Percentiles rank a stretch among this genome's conserved stretches.
Evolutionary conservation across 1,140 invertebrate genomes (phyloP).

Genomic region (Asobara japonica): DNA sequence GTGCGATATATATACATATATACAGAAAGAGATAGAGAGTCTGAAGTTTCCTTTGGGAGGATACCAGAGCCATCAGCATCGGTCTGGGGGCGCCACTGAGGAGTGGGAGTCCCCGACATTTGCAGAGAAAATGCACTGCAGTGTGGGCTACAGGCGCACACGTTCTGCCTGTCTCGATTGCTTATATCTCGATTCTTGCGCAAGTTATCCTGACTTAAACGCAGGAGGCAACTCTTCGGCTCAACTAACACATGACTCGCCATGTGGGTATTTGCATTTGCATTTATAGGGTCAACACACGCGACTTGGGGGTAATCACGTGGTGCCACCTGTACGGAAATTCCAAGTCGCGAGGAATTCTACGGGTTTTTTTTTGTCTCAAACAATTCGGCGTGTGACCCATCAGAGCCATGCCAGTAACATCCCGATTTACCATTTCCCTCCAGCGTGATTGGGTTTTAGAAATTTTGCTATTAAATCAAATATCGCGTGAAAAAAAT

Average conservation of each 20-base stretch:
- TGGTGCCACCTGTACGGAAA: constrained; percentile 44
- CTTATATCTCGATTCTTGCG: constrained; percentile 39
- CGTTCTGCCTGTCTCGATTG: neutral
- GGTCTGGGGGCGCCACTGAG: neutral
- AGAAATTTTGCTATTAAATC: too few relatives aligned
- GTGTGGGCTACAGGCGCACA: neutral
- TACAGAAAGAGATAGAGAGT: neutral
- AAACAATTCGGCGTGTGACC: too few relatives aligned
- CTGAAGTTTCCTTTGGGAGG: neutral
- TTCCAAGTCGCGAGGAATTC: too few relatives aligned
- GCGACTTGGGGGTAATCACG: constrained; percentile 26
- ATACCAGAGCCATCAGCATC: neutral
- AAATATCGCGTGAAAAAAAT: too few relatives aligned
- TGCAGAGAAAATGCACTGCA: neutral
- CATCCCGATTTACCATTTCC: too few relatives aligned
- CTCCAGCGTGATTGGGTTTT: too few relatives aligned
- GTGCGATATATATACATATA: neutral
- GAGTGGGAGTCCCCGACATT: neutral
- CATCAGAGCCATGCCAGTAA: too few relatives aligned
- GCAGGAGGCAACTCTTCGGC: constrained; percentile 3
- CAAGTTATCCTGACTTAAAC: constrained; percentile 39
- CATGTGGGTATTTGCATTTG: neutral
- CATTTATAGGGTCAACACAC: neutral
- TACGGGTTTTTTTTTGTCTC: too few relatives aligned
- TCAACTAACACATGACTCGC: constrained; percentile 17